Percentiles rank a stretch among this genome's conserved stretches.
These are phyloP conservation scores for Orchesella flavescens DNA, from an alignment of 2,888 invertebrate species.

Conservation along the genomic window DNA sequence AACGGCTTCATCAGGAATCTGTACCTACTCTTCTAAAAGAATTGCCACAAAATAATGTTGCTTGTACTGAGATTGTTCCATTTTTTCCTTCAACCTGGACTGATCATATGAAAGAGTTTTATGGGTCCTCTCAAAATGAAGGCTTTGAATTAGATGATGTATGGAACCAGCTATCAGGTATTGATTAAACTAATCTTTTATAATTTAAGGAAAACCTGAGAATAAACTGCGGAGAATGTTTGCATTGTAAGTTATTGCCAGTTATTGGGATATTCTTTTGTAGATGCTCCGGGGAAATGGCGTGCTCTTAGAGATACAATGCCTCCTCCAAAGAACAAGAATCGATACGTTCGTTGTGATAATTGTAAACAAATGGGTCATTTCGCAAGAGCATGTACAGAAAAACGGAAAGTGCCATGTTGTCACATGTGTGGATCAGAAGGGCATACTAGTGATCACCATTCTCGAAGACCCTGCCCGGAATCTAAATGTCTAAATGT, in stretches of 20 bases:
- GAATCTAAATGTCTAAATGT: slow-evolving; percentile 56
- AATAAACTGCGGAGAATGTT: too few species aligned
- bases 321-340: slow-evolving; percentile 32
- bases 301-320: slow-evolving; percentile 17
- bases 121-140: slow-evolving; percentile 21
- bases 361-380: slow-evolving; percentile 58
- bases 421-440: slow-evolving; percentile 51
- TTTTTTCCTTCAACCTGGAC: slow-evolving; percentile 41
- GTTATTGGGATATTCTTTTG: neutral
- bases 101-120: slow-evolving; percentile 54
- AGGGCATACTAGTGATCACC: slow-evolving; percentile 43
- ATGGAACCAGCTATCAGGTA: slow-evolving; percentile 21
- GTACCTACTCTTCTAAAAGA: neutral
- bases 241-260: too few species aligned
- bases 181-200: neutral
- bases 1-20: too few species aligned
- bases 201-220: neutral
- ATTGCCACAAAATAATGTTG: too few species aligned
- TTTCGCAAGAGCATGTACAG: slow-evolving; percentile 32
- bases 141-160: slow-evolving; percentile 29
- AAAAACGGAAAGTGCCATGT: slow-evolving; percentile 35
- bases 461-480: slow-evolving; percentile 36
- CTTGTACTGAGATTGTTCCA: neutral
- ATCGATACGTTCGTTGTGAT: slow-evolving; percentile 31
- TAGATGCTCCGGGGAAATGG: slow-evolving; percentile 12